These are phyloP conservation scores for Trachemys scripta DNA, from an alignment of 2,113 vertebrate genomes.

Conservation along the genomic window DNA sequence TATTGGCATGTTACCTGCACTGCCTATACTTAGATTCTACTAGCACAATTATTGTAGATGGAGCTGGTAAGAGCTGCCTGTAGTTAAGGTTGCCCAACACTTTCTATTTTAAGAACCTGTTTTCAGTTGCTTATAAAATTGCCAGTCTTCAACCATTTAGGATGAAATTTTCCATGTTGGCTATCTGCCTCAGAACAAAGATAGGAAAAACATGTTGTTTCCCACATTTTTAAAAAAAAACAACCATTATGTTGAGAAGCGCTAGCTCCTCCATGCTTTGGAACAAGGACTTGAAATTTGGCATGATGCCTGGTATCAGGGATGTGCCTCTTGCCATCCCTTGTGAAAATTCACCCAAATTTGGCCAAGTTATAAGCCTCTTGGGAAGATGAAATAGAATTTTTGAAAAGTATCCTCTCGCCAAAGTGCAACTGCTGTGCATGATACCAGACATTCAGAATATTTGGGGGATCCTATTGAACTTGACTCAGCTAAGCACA, in stretches of 20 bases:
- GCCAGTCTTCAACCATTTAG: not conserved
- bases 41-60: not conserved
- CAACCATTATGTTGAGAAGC: not conserved
- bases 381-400: not conserved
- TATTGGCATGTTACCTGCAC: not conserved
- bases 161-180: not conserved
- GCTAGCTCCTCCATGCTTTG: not conserved
- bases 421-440: slow-evolving; percentile 11
- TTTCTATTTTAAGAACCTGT: not conserved
- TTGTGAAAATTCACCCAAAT: not conserved
- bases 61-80: not conserved
- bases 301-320: not conserved
- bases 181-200: not conserved
- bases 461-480: slow-evolving; percentile 64
- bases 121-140: not conserved
- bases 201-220: not conserved
- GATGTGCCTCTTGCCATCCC: not conserved
- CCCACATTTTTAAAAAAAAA: not conserved
- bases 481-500: slow-evolving; percentile 43
- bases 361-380: slow-evolving; percentile 11
- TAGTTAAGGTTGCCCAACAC: not conserved
- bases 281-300: not conserved
- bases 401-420: slow-evolving; percentile 4
- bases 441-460: slow-evolving; percentile 26
- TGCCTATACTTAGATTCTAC: not conserved